Percentiles rank a stretch among this genome's conserved stretches.
These are phyloP conservation scores for Acanthurus lineatus DNA, from an alignment of 2,797 vertebrate species.

Conservation along the genomic window DNA sequence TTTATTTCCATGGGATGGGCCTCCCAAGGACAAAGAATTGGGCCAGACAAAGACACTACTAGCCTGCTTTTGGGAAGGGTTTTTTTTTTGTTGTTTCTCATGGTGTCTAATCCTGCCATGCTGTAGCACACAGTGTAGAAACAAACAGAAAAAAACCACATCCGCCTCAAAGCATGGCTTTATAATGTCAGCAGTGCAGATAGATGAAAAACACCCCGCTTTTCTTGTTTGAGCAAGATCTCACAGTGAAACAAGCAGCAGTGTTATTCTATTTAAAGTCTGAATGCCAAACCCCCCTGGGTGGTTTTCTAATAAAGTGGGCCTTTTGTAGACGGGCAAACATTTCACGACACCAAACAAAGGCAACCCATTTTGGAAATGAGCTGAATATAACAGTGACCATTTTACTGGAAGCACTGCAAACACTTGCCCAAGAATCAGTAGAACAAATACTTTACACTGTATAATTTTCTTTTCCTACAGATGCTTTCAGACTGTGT, in stretches of 20 bases:
- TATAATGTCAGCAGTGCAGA: conserved; percentile 61
- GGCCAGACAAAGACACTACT: conserved; percentile 83
- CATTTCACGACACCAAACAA: conserved; percentile 72
- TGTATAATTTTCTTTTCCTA: conserved; percentile 44
- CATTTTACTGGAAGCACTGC: conserved; percentile 39
- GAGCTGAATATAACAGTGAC: conserved; percentile 60
- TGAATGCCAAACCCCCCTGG: conserved; percentile 60
- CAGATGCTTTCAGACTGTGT: conserved; percentile 35
- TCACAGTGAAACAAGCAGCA: conserved; percentile 67
- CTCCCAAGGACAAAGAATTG: conserved; percentile 82
- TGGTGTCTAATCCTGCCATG: conserved; percentile 69
- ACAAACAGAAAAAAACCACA: conserved; percentile 63
- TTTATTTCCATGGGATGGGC: conserved; percentile 79
- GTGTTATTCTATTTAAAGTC: conserved; percentile 72
- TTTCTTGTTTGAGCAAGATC: conserved; percentile 63
- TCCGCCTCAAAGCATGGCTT: conserved; percentile 65
- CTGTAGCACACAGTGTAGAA: conserved; percentile 54
- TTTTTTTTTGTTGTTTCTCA: conserved; percentile 71
- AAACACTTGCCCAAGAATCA: conserved; percentile 48
- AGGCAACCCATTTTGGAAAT: conserved; percentile 58
- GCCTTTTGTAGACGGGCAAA: conserved; percentile 69
- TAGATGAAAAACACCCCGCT: conserved; percentile 53
- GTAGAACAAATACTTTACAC: conserved; percentile 51
- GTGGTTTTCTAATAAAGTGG: conserved; percentile 69
- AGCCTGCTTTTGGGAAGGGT: conserved; percentile 68